Evolutionary conservation across 2,888 invertebrate species (phyloP).

Genomic region (Allacma fusca): DNA sequence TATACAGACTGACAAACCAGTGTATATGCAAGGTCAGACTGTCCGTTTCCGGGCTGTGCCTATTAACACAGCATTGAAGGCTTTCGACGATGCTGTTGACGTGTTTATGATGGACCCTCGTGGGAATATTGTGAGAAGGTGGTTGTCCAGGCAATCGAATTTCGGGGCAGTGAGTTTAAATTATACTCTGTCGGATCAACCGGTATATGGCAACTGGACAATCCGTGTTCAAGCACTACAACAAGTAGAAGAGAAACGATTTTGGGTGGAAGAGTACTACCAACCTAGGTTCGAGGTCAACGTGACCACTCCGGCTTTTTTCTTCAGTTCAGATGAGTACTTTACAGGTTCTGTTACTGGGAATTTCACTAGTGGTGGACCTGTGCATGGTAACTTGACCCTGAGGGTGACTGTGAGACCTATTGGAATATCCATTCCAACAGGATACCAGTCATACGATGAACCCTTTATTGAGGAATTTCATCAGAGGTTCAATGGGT

Average conservation of each 20-base stretch:
- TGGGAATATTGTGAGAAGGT: conserved; percentile 85
- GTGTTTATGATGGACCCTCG: conserved; percentile 91
- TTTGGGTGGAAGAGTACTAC: conserved; percentile 93
- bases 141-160: conserved; percentile 88
- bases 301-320: conserved; percentile 94
- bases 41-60: conserved; percentile 91
- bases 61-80: conserved; percentile 88
- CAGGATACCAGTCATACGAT: conserved; percentile 25
- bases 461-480: conserved; percentile 52
- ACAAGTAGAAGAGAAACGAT: conserved; percentile 84
- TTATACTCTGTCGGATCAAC: conserved; percentile 90
- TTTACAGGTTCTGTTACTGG: conserved; percentile 89
- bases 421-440: conserved; percentile 64
- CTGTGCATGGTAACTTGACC: conserved; percentile 88
- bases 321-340: conserved; percentile 84
- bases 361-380: conserved; percentile 93
- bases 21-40: conserved; percentile 91
- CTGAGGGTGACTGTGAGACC: conserved; percentile 80
- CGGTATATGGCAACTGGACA: conserved; percentile 90
- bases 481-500: conserved; percentile 75
- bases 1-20: conserved; percentile 92
- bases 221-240: conserved; percentile 88
- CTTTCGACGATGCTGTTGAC: conserved; percentile 89
- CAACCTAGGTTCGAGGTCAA: conserved; percentile 94
- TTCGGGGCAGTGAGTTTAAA: conserved; percentile 91